These are phyloP conservation scores for Glossosoma conforme DNA, from an alignment of 1,140 invertebrate genomes.

Conservation along the genomic window DNA sequence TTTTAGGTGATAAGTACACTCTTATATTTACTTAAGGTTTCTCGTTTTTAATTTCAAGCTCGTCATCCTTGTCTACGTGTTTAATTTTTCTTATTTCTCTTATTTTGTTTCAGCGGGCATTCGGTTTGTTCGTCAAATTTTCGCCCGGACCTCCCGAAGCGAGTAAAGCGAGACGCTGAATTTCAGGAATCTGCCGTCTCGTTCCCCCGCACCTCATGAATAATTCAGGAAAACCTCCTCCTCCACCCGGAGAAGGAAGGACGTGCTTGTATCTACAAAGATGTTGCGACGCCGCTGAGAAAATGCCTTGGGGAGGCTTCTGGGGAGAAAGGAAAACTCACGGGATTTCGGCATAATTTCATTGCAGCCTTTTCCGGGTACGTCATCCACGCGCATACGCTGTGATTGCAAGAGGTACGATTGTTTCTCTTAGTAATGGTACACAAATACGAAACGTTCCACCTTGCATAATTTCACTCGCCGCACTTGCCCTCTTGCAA, in stretches of 20 bases:
- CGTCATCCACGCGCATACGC: conserved; percentile 4
- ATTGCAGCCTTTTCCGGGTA: conserved; percentile 7
- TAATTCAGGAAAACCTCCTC: conserved; percentile 25
- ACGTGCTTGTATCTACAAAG: conserved; percentile 24
- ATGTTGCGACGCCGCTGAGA: conserved; percentile 11
- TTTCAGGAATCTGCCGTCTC: background rate
- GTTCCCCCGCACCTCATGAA: conserved; percentile 12
- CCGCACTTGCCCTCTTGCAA: background rate
- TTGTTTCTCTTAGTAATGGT: conserved; percentile 15
- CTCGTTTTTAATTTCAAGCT: no score
- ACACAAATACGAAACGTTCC: conserved; percentile 5
- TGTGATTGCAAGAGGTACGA: conserved; percentile 14
- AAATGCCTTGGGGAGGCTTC: conserved; percentile 7
- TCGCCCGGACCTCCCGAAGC: no score
- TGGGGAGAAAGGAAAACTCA: conserved; percentile 9
- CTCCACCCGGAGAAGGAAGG: background rate
- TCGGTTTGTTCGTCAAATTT: no score
- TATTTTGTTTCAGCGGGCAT: no score
- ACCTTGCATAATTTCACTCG: background rate
- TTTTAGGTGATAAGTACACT: no score
- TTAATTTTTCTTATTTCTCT: no score
- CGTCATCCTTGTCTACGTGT: no score
- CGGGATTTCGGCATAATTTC: conserved; percentile 19
- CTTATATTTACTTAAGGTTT: no score
- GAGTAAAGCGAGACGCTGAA: background rate